These are phyloP conservation scores for Calephelis virginiensis DNA, from an alignment of 1,140 invertebrate species.

Conservation along the genomic window DNA sequence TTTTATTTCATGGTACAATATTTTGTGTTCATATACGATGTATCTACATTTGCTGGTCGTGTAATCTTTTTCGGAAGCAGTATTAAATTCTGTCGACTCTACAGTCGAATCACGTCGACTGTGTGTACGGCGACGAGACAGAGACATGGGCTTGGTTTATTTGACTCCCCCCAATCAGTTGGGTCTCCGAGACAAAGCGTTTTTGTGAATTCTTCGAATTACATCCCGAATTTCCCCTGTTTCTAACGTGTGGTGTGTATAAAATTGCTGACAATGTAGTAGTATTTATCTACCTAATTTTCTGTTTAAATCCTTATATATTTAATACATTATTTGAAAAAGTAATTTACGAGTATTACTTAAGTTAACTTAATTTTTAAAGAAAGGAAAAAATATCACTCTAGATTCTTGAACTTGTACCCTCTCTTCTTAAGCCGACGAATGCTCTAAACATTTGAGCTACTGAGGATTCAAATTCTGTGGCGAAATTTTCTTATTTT, in stretches of 20 bases:
- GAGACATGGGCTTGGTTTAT: slow-evolving; percentile 42
- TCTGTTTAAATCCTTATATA: slow-evolving; percentile 29
- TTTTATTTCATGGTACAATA: too few relatives aligned
- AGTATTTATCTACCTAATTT: not conserved
- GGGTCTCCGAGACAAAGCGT: slow-evolving; percentile 52
- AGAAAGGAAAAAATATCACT: too few relatives aligned
- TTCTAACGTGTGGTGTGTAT: slow-evolving; percentile 8
- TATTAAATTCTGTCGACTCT: slow-evolving; percentile 17
- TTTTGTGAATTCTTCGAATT: slow-evolving; percentile 45
- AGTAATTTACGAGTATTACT: too few relatives aligned
- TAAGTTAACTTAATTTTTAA: too few relatives aligned
- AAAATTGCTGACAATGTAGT: not conserved
- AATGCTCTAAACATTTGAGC: too few relatives aligned
- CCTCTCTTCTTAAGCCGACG: too few relatives aligned
- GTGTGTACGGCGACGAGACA: slow-evolving; percentile 39
- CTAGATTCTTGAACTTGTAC: too few relatives aligned
- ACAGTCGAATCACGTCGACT: slow-evolving; percentile 50
- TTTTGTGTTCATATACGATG: too few relatives aligned
- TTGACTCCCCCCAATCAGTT: slow-evolving; percentile 61
- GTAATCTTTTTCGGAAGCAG: slow-evolving; percentile 6
- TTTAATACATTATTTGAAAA: slow-evolving; percentile 36
- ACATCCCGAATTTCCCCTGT: slow-evolving; percentile 35
- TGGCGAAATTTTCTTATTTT: too few relatives aligned
- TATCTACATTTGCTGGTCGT: not conserved
- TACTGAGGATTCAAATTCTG: too few relatives aligned